These are phyloP conservation scores for Rhinophrynus dorsalis DNA, from an alignment of 2,797 vertebrate genomes.

Conservation along the genomic window DNA sequence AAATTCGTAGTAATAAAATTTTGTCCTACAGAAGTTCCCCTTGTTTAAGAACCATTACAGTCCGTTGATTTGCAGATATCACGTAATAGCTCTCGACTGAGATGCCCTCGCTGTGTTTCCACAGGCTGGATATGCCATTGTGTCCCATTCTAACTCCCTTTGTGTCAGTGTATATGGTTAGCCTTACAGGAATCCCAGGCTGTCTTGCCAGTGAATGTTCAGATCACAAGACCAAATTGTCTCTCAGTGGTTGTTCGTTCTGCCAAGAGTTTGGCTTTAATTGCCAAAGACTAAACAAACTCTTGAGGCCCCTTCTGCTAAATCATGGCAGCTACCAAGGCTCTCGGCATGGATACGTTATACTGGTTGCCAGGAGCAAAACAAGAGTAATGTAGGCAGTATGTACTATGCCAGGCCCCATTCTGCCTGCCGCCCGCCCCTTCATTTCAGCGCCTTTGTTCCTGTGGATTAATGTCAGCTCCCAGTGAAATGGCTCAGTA, in stretches of 20 bases:
- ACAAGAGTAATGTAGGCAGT: neutral
- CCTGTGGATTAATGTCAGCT: neutral
- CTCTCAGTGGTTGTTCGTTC: neutral
- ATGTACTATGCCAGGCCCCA: neutral
- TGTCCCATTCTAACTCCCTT: no score
- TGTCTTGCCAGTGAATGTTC: neutral
- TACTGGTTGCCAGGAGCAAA: constrained; percentile 1
- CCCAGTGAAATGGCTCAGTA: no score
- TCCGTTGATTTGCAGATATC: no score
- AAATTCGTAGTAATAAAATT: no score
- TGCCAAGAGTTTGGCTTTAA: neutral
- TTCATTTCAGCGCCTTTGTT: neutral
- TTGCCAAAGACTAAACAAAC: neutral
- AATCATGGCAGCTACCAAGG: neutral
- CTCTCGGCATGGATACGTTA: neutral
- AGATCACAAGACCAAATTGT: neutral
- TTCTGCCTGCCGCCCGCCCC: neutral
- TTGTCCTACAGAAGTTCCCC: no score
- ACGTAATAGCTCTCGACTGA: no score
- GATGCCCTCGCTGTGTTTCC: no score
- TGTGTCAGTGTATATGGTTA: no score
- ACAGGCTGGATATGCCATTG: no score
- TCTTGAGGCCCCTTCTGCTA: neutral
- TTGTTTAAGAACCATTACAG: no score
- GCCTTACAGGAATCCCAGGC: constrained; percentile 1